Evolutionary conservation across 1,140 invertebrate genomes (phyloP), one percentile per base, ranked within the genome.

Genomic region (Helicoverpa zea): DNA sequence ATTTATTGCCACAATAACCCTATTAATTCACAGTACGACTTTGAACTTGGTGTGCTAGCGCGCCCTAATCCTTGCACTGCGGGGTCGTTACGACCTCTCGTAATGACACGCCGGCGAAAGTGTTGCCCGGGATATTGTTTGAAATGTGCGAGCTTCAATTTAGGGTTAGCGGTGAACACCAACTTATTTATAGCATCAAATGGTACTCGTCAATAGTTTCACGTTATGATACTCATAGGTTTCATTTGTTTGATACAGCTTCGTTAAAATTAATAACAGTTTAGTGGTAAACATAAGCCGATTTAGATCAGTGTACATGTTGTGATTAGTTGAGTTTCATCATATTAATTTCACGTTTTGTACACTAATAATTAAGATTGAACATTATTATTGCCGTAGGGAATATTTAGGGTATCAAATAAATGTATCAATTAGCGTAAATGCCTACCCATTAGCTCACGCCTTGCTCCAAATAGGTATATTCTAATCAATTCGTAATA

Each of bases 1-100:
- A 94, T 94, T 94, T 94, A 94, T 94, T 91, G 91, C 93, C 87
- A 86, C 89, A 89, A 93, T 93, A 94, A 93, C 91, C 90, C 92
- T 88, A 94, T 94, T 94, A 94, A 94, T 94, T 94, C 91, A 88
- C 84, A 84, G 84, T 68, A 75, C 82, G 87, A 91, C 89, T 94
- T 91, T 89, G 89, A 88, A 88, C 88, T 86, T 84, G 70, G 84
- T 80, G 79, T 76, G 81, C 63, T 64, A 18, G 56, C 29, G 23
- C 16, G 61, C 63, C 79, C 73, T 79, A 80, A 84, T 79, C 63
- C 83, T 76, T 79, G 82, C 79, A 78, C 35, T 79, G 64, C 30
- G 59, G 86, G 81, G 81, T 81, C 81, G 80, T 84, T 87, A 81
- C 79, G 79, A 84, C 82, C 84, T 78, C 82, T 51, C 83, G 68